A percentile compares a stretch with the other conserved stretches of the same genome.
Evolutionary conservation across 1,140 invertebrate species (phyloP).

Genomic region (Zaprionus vittiger): DNA sequence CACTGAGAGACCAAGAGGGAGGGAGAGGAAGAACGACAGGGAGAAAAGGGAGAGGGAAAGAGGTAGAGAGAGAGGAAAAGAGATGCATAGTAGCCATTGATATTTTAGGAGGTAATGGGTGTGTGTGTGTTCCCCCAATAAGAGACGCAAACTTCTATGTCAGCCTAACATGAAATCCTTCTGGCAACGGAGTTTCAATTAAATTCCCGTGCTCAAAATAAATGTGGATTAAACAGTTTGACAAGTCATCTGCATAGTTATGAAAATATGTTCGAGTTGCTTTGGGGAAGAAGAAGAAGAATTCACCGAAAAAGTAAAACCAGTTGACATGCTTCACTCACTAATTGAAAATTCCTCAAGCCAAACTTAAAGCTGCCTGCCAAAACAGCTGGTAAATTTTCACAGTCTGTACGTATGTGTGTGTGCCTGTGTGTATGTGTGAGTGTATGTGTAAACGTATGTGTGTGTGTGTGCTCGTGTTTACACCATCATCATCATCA

Average conservation of each 20-base stretch:
- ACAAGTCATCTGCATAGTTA: conserved; percentile 69
- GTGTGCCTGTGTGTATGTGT: conserved; percentile 25
- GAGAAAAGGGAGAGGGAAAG: neutral
- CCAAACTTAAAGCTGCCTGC: conserved; percentile 34
- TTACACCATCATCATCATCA: conserved; percentile 24
- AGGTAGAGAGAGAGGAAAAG: neutral
- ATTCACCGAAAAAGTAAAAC: conserved; percentile 18
- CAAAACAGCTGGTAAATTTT: conserved; percentile 16
- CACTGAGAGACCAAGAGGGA: conserved; percentile 25
- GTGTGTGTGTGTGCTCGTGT: conserved; percentile 24
- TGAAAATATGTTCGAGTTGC: conserved; percentile 53
- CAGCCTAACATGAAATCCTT: conserved; percentile 41
- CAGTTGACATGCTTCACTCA: conserved; percentile 62
- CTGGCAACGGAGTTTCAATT: conserved; percentile 37
- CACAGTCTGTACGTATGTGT: conserved; percentile 15
- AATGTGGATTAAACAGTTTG: conserved; percentile 63
- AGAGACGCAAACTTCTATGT: conserved; percentile 31
- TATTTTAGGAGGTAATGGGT: conserved; percentile 43
- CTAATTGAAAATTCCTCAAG: conserved; percentile 75
- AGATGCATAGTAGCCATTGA: conserved; percentile 72
- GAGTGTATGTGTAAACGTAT: conserved; percentile 39
- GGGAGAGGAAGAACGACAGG: neutral
- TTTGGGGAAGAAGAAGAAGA: neutral
- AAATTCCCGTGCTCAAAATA: conserved; percentile 56
- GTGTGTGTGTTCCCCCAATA: conserved; percentile 46